These are phyloP conservation scores for Heterotilapia buettikoferi DNA, from an alignment of 2,113 vertebrate species.

Conservation along the genomic window DNA sequence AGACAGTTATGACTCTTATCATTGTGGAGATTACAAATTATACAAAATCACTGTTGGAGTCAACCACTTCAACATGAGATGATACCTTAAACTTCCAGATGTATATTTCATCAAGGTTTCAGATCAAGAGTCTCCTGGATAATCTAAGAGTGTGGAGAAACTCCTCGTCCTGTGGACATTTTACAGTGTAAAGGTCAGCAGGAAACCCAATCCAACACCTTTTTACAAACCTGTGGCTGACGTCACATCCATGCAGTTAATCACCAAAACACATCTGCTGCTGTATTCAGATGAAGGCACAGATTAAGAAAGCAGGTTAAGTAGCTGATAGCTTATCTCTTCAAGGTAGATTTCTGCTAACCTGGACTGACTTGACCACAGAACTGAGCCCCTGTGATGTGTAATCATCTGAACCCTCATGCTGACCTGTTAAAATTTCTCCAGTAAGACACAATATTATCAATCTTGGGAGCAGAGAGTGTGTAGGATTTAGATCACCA, in stretches of 20 bases:
- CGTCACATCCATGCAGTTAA: background rate
- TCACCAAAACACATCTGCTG: background rate
- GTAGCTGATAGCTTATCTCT: slow-evolving; percentile 25
- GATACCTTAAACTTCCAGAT: background rate
- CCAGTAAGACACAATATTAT: background rate
- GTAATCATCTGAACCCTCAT: background rate
- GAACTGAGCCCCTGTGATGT: background rate
- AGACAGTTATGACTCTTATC: background rate
- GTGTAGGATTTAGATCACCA: background rate
- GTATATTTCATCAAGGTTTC: background rate
- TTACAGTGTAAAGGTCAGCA: background rate
- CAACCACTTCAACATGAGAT: background rate
- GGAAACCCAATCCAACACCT: background rate
- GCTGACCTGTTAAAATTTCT: background rate
- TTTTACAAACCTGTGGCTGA: background rate
- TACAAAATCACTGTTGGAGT: background rate
- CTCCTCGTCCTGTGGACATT: background rate
- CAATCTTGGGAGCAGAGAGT: background rate
- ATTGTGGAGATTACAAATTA: background rate
- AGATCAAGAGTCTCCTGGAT: background rate
- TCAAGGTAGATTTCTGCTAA: slow-evolving; percentile 43
- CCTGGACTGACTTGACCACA: background rate
- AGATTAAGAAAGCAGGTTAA: slow-evolving; percentile 27
- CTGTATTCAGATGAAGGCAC: background rate
- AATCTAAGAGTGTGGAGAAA: background rate